These are phyloP conservation scores for Trachelus iudaicus DNA, from an alignment of 2,888 invertebrate genomes.

Conservation along the genomic window DNA sequence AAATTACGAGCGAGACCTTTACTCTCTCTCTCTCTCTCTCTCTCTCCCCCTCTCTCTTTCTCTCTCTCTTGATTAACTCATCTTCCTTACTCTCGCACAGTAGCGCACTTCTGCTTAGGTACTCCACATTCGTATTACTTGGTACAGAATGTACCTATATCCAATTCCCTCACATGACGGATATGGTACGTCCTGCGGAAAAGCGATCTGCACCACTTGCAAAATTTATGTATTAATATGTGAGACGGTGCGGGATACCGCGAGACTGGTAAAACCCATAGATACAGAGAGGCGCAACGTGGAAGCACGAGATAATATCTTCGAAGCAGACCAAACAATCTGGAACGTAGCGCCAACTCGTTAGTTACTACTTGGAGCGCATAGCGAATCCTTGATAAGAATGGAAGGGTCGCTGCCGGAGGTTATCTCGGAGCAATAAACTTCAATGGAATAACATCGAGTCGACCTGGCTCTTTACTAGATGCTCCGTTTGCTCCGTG, in stretches of 20 bases:
- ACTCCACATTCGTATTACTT: background rate
- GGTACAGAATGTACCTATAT: background rate
- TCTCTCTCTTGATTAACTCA: background rate
- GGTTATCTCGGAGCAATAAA: slow-evolving; percentile 62
- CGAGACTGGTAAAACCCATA: background rate
- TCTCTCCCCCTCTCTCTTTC: background rate
- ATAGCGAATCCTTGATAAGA: slow-evolving; percentile 57
- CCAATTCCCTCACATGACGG: background rate
- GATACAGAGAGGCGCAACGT: background rate
- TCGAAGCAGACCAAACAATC: slow-evolving; percentile 35
- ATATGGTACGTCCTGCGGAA: background rate
- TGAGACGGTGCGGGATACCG: background rate
- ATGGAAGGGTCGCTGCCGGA: slow-evolving; percentile 47
- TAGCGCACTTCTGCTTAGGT: background rate
- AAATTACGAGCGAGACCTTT: slow-evolving; percentile 25
- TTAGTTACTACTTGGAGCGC: slow-evolving; percentile 55
- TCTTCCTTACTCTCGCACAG: background rate
- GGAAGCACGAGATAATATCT: background rate
- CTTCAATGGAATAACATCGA: slow-evolving; percentile 55
- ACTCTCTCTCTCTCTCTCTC: background rate
- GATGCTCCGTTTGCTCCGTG: slow-evolving; percentile 4
- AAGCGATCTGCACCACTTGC: background rate
- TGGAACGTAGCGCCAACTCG: slow-evolving; percentile 47
- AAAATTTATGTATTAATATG: background rate
- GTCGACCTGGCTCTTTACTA: slow-evolving; percentile 3